Evolutionary conservation across 1,140 invertebrate genomes (phyloP).

Genomic region (Drosophila chauvacae): DNA sequence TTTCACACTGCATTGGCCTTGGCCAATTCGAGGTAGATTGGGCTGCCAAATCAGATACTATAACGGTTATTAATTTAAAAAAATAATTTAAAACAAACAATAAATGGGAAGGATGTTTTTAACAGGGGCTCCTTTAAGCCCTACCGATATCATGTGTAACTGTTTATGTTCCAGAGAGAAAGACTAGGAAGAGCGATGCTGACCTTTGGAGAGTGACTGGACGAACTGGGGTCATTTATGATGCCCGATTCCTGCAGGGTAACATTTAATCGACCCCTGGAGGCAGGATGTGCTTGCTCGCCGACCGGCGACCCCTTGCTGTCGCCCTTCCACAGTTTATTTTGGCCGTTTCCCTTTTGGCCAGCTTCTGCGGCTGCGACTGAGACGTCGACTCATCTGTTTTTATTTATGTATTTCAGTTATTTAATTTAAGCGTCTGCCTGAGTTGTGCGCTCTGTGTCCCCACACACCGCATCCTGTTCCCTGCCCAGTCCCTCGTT

Average conservation of each 20-base stretch:
- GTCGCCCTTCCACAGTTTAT: slow-evolving; percentile 20
- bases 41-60: not conserved
- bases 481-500: not conserved
- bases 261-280: slow-evolving; percentile 39
- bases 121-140: not conserved
- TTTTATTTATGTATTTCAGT: slow-evolving; percentile 79
- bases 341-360: slow-evolving; percentile 43
- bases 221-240: not conserved
- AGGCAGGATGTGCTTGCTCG: slow-evolving; percentile 13
- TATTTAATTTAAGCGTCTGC: slow-evolving; percentile 77
- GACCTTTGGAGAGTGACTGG: slow-evolving; percentile 1
- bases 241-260: slow-evolving; percentile 22
- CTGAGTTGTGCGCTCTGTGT: slow-evolving; percentile 28
- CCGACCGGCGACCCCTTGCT: not conserved
- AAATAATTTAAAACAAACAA: not conserved
- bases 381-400: slow-evolving; percentile 56
- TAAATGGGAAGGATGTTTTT: not conserved
- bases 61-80: no score
- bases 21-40: not conserved
- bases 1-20: not conserved
- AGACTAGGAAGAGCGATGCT: not conserved
- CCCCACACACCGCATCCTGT: slow-evolving; percentile 10
- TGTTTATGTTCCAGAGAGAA: not conserved
- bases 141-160: not conserved
- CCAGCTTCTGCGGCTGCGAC: slow-evolving; percentile 32